A percentile compares a stretch with the other conserved stretches of the same genome.
Conservation (phyloP, 2,888 invertebrate genomes). For the Subacronicta megacephala region DNA sequence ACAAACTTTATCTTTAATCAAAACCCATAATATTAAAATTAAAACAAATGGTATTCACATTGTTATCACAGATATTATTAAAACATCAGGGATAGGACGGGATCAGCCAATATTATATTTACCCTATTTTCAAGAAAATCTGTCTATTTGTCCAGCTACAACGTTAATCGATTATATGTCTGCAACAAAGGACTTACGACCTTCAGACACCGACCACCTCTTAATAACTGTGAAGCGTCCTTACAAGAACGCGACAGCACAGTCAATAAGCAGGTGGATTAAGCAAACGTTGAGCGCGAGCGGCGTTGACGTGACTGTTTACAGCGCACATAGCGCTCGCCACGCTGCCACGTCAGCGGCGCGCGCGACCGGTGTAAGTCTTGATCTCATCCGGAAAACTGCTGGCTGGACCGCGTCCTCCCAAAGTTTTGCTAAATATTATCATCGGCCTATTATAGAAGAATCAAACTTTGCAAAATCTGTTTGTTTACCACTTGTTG, state of each 20-base stretch:
- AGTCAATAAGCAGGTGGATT: conserved; percentile 42
- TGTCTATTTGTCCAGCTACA: conserved; percentile 41
- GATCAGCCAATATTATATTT: conserved; percentile 37
- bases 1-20: no score
- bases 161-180: conserved; percentile 25
- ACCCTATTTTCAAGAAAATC: conserved; percentile 34
- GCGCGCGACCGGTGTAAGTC: conserved; percentile 9
- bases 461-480: conserved; percentile 3
- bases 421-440: conserved; percentile 30
- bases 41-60: conserved; percentile 18
- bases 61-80: conserved; percentile 36
- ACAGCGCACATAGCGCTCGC: conserved; percentile 46
- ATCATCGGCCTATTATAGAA: conserved; percentile 12
- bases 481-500: conserved; percentile 3
- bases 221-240: conserved; percentile 27
- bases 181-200: conserved; percentile 17
- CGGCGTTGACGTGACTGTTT: conserved; percentile 30
- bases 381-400: conserved; percentile 30
- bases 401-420: conserved; percentile 38
- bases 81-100: conserved; percentile 28
- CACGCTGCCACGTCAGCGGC: conserved; percentile 49
- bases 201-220: conserved; percentile 8
- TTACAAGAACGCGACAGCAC: conserved; percentile 16
- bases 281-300: conserved; percentile 18
- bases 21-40: conserved; percentile 37